phyloP scores from a whole-genome alignment of 2,113 vertebrate genomes.

The Australoheros scitulus region DNA sequence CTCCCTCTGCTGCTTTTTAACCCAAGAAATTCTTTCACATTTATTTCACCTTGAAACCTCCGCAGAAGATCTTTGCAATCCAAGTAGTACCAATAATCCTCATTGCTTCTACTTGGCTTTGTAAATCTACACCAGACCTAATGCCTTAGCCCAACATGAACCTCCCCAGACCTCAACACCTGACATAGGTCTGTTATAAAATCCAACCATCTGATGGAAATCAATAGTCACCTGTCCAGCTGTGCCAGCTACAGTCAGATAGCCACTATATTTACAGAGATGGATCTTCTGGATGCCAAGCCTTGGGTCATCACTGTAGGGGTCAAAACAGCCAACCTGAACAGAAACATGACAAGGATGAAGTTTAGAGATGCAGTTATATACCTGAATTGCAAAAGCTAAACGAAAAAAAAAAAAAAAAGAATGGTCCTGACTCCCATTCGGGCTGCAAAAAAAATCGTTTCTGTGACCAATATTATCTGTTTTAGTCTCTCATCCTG shows the following conservation, averaged over 20 bases:
- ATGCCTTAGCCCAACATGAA: not conserved
- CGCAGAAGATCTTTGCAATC: not conserved
- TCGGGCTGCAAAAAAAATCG: no score
- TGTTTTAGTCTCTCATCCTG: no score
- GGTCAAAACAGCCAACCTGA: slow-evolving; percentile 97
- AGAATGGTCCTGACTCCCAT: no score
- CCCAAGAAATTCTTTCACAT: no score
- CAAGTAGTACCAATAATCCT: not conserved
- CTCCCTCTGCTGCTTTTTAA: no score
- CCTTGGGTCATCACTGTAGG: slow-evolving; percentile 96
- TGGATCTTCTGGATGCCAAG: slow-evolving; percentile 98
- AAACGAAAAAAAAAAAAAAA: no score
- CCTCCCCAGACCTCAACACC: no score
- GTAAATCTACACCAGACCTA: not conserved
- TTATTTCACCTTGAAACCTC: not conserved
- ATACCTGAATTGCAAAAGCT: no score
- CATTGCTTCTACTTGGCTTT: not conserved
- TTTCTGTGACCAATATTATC: no score
- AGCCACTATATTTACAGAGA: slow-evolving; percentile 97
- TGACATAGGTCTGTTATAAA: not conserved
- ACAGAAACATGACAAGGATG: not conserved
- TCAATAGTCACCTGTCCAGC: slow-evolving; percentile 87
- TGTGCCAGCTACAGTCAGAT: slow-evolving; percentile 93
- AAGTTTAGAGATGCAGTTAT: not conserved
- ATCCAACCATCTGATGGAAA: not conserved